Evolutionary conservation across 2,888 invertebrate species (phyloP).

Genomic region (Cataglyphis livida): DNA sequence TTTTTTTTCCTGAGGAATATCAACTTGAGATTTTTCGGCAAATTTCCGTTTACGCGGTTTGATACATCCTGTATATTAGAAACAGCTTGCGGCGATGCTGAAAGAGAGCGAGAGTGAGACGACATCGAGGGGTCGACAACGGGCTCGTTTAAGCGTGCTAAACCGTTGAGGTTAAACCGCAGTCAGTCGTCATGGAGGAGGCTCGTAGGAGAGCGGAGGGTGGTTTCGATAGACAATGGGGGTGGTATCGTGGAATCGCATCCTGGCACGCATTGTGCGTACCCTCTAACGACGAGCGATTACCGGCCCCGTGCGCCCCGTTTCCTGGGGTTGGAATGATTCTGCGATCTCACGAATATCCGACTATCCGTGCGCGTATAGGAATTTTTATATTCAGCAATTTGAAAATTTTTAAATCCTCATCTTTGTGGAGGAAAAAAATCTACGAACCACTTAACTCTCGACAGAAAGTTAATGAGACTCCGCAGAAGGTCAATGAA

Average conservation of each 20-base stretch:
- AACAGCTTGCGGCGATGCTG: constrained; percentile 41
- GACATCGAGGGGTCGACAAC: constrained; percentile 76
- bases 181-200: constrained; percentile 80
- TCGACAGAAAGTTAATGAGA: neutral
- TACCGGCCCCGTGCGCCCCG: constrained; percentile 75
- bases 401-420: neutral
- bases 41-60: neutral
- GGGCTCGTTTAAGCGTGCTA: constrained; percentile 83
- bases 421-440: neutral
- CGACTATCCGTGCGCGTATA: constrained; percentile 40
- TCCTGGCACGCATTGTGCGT: constrained; percentile 83
- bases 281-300: constrained; percentile 82
- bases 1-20: neutral
- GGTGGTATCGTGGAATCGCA: constrained; percentile 83
- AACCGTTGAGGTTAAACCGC: constrained; percentile 82
- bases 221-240: constrained; percentile 81
- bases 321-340: constrained; percentile 67
- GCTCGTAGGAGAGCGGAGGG: constrained; percentile 59
- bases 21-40: neutral
- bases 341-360: constrained; percentile 74
- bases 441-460: neutral
- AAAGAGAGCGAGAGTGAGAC: constrained; percentile 45
- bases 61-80: constrained; percentile 36
- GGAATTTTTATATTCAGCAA: constrained; percentile 53
- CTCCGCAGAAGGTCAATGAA: neutral